Conservation (phyloP, 2,113 vertebrate genomes). For the Eidolon helvum region DNA sequence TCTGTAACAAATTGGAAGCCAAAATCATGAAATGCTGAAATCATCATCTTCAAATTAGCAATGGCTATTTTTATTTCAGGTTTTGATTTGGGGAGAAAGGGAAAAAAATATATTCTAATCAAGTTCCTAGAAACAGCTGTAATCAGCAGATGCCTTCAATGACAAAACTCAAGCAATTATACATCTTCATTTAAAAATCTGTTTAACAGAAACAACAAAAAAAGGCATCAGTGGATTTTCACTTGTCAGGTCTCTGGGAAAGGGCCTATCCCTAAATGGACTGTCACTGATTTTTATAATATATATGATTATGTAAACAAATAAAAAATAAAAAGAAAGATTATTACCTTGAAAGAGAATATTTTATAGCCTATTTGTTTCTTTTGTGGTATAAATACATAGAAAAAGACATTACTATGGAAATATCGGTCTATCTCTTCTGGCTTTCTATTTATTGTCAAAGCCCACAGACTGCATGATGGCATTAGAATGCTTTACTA, state of each 20-base stretch:
- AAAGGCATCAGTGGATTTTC: background rate
- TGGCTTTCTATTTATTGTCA: background rate
- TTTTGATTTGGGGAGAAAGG: constrained; percentile 38
- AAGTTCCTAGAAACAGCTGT: constrained; percentile 15
- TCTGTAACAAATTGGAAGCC: background rate
- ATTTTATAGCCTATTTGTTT: background rate
- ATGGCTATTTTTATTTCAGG: constrained; percentile 29
- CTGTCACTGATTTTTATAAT: background rate
- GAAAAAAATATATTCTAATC: background rate
- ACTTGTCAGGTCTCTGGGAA: background rate
- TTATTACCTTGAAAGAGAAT: background rate
- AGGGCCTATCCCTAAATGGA: background rate
- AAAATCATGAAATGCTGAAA: background rate
- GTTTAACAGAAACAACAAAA: background rate
- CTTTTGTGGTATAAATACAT: background rate
- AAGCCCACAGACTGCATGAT: background rate
- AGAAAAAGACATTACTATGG: background rate
- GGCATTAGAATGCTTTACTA: background rate
- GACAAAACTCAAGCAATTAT: constrained; percentile 40
- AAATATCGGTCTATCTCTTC: background rate
- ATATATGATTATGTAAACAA: background rate
- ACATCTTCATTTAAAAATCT: constrained; percentile 27
- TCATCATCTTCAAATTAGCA: constrained; percentile 5
- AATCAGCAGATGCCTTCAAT: background rate
- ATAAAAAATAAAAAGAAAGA: background rate